Percentiles rank a stretch among this genome's conserved stretches.
Evolutionary conservation across 2,113 vertebrate species (phyloP).

Genomic region (Pterocles burchelli): DNA sequence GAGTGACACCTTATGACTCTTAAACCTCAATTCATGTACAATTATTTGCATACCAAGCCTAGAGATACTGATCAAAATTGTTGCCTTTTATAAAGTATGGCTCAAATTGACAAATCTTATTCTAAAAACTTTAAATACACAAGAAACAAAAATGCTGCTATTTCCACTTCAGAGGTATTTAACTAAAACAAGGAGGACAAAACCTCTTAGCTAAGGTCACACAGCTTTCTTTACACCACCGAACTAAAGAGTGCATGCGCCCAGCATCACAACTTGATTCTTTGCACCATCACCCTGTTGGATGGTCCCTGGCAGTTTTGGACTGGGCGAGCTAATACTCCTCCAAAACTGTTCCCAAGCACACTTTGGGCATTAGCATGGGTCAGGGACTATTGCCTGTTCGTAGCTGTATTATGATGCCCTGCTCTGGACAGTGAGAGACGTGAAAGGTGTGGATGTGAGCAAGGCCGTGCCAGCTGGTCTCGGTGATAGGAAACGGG

Average conservation of each 20-base stretch:
- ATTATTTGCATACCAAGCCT: neutral
- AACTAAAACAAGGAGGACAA: neutral
- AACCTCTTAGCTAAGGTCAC: neutral
- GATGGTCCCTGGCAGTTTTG: neutral
- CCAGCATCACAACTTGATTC: neutral
- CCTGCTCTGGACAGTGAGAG: neutral
- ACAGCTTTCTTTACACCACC: neutral
- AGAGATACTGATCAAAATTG: neutral
- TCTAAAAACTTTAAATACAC: neutral
- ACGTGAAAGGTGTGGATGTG: neutral
- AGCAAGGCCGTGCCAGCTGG: neutral
- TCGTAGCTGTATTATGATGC: neutral
- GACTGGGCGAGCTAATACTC: neutral
- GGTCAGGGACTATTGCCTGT: neutral
- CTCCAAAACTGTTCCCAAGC: neutral
- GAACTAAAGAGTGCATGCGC: neutral
- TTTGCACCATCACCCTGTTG: neutral
- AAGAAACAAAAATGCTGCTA: neutral
- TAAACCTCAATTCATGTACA: neutral
- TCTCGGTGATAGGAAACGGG: neutral
- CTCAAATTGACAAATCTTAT: neutral
- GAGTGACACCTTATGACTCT: neutral
- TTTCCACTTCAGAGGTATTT: neutral
- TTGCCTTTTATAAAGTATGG: neutral
- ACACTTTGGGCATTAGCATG: neutral